Evolutionary conservation across 2,797 vertebrate species (phyloP).

Genomic region (Catharus ustulatus): DNA sequence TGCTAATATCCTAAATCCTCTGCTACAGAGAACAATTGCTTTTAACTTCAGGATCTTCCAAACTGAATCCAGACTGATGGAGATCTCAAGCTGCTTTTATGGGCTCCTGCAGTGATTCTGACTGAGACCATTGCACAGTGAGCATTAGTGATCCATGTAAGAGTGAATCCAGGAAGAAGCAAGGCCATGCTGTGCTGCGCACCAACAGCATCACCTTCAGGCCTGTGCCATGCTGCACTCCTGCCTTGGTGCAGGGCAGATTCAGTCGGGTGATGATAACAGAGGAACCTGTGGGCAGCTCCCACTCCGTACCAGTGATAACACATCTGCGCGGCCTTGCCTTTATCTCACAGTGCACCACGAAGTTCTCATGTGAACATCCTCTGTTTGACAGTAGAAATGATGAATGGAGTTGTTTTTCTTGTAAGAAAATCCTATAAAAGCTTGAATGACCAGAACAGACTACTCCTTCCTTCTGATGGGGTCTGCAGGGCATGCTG

Average conservation of each 20-base stretch:
- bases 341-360: background rate
- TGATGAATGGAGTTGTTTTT: background rate
- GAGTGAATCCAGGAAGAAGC: accelerated
- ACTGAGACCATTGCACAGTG: background rate
- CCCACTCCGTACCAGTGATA: background rate
- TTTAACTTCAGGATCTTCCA: background rate
- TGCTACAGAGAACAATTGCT: background rate
- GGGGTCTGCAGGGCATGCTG: background rate
- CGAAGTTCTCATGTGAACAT: background rate
- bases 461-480: background rate
- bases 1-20: background rate
- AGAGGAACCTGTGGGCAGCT: background rate
- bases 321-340: background rate
- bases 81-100: background rate
- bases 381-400: background rate
- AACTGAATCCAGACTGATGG: background rate
- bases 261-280: accelerated
- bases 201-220: background rate
- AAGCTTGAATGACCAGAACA: background rate
- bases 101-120: background rate
- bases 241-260: background rate
- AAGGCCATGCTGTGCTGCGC: accelerated
- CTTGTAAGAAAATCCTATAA: background rate
- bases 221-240: background rate
- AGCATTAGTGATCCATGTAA: background rate